A percentile compares a stretch with the other conserved stretches of the same genome.
Conservation (phyloP, 2,888 invertebrate genomes). For the Scaptodrosophila latifasciaeformis region DNA sequence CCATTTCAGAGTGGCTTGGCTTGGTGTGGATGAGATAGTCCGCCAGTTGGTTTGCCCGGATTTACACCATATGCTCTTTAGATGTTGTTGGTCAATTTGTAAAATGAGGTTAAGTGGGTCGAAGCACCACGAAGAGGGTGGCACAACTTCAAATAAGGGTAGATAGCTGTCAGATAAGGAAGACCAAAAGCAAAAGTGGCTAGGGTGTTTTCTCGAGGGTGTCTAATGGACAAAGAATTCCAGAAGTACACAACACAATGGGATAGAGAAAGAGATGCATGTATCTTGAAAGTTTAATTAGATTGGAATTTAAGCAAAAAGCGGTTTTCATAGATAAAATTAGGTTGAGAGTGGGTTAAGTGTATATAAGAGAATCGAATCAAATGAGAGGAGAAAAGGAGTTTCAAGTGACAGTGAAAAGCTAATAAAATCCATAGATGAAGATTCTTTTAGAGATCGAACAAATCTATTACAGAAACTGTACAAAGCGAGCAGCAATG, state of each 20-base stretch:
- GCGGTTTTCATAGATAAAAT: too few species aligned
- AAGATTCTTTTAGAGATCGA: too few species aligned
- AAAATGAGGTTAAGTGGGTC: constrained; percentile 52
- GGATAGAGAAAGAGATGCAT: neutral
- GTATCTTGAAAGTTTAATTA: constrained; percentile 48
- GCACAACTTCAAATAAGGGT: neutral
- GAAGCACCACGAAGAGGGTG: neutral
- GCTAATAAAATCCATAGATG: too few species aligned
- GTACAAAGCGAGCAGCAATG: too few species aligned
- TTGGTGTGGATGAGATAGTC: constrained; percentile 36
- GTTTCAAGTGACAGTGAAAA: too few species aligned
- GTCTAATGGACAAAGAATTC: constrained; percentile 15
- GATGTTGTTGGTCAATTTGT: constrained; percentile 55
- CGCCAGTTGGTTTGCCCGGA: constrained; percentile 51
- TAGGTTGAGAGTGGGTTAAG: too few species aligned
- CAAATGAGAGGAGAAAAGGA: too few species aligned
- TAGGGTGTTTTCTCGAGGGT: too few species aligned
- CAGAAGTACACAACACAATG: constrained; percentile 8
- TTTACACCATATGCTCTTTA: constrained; percentile 62
- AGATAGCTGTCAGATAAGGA: constrained; percentile 24
- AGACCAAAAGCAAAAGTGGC: constrained; percentile 9
- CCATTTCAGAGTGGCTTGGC: neutral
- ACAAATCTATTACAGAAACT: too few species aligned
- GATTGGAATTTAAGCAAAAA: constrained; percentile 30
- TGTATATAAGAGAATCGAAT: too few species aligned